Evolutionary conservation across 1,140 invertebrate genomes (phyloP).

Genomic region (Nilaparvata lugens): DNA sequence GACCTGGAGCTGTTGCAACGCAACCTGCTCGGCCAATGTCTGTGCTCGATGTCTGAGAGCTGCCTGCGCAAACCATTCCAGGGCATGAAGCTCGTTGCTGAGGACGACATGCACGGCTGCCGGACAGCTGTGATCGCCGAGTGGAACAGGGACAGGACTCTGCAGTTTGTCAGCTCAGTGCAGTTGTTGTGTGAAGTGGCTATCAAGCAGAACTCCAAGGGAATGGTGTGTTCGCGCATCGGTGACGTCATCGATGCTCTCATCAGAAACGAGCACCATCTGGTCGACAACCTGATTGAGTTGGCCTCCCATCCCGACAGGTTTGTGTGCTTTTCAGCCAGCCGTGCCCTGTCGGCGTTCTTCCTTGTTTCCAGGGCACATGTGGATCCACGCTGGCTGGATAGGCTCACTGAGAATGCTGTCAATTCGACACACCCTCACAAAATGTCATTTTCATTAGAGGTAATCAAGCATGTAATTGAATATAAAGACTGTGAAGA

Average conservation of each 20-base stretch:
- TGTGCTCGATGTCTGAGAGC: conserved; percentile 64
- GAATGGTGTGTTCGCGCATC: conserved; percentile 67
- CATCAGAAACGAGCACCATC: conserved; percentile 65
- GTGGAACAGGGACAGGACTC: conserved; percentile 58
- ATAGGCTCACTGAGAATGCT: conserved; percentile 46
- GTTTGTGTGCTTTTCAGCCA: conserved; percentile 69
- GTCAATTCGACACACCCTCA: conserved; percentile 51
- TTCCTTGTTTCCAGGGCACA: conserved; percentile 72
- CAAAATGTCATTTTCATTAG: conserved; percentile 71
- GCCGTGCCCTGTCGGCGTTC: conserved; percentile 69
- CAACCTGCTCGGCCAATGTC: conserved; percentile 58
- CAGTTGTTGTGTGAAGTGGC: conserved; percentile 76
- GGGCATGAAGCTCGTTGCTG: conserved; percentile 34
- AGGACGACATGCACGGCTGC: conserved; percentile 35
- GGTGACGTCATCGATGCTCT: conserved; percentile 69
- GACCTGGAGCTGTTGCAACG: conserved; percentile 46
- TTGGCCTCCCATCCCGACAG: conserved; percentile 65
- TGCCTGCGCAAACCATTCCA: conserved; percentile 58
- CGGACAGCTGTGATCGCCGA: conserved; percentile 47
- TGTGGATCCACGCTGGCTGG: conserved; percentile 65
- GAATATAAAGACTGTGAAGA: conserved; percentile 78
- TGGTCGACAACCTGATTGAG: conserved; percentile 73
- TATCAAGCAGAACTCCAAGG: conserved; percentile 69
- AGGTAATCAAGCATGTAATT: conserved; percentile 73
- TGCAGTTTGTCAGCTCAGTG: conserved; percentile 70